Conservation (phyloP, 2,888 invertebrate genomes). For the Ophioninae sp. region DNA sequence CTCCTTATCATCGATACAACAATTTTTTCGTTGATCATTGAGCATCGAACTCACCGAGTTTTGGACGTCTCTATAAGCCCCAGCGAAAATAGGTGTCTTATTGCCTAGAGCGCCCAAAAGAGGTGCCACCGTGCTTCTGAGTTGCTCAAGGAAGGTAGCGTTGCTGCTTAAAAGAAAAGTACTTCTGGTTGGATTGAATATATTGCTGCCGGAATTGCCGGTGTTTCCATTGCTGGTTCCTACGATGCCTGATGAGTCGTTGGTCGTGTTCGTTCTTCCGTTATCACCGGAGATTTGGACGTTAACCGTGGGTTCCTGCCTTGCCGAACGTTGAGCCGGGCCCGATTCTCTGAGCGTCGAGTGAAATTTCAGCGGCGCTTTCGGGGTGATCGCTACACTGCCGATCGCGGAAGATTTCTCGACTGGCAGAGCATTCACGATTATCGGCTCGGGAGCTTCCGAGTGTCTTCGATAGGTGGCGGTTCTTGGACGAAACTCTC, state of each 20-base stretch:
- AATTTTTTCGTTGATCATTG: background rate
- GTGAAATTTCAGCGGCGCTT: conserved; percentile 65
- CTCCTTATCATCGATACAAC: no score
- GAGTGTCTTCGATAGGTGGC: conserved; percentile 77
- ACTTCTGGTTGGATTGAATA: conserved; percentile 77
- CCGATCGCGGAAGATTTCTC: conserved; percentile 44
- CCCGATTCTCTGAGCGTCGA: conserved; percentile 60
- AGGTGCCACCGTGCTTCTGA: conserved; percentile 79
- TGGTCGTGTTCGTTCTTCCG: conserved; percentile 52
- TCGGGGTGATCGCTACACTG: conserved; percentile 75
- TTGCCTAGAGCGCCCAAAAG: conserved; percentile 75
- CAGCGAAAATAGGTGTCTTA: conserved; percentile 74
- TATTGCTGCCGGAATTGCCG: conserved; percentile 70
- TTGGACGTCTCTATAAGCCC: conserved; percentile 72
- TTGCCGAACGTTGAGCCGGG: conserved; percentile 69
- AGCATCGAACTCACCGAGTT: conserved; percentile 71
- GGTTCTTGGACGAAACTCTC: conserved; percentile 75
- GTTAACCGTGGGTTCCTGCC: conserved; percentile 72
- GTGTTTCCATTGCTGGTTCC: conserved; percentile 71
- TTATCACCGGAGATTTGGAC: conserved; percentile 67
- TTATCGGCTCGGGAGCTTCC: conserved; percentile 66
- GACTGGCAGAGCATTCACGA: conserved; percentile 52
- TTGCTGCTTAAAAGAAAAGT: conserved; percentile 72
- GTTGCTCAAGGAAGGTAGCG: conserved; percentile 74
- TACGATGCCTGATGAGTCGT: conserved; percentile 65